These are phyloP conservation scores for Volucella inanis DNA, from an alignment of 2,888 invertebrate genomes.

Conservation along the genomic window DNA sequence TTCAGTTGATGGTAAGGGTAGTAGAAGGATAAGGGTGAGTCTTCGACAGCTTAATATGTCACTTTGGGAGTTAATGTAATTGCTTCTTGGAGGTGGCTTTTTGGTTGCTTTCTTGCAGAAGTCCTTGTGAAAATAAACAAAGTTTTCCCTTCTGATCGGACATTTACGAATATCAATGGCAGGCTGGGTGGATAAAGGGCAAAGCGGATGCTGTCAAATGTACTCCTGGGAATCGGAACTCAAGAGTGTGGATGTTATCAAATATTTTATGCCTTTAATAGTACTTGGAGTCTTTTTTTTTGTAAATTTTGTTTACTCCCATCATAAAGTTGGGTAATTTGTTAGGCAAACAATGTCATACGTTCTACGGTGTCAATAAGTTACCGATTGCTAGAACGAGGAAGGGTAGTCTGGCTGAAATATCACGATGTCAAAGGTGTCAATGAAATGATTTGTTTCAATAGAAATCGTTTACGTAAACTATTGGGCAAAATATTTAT, in stretches of 20 bases:
- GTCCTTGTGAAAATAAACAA: slow-evolving; percentile 30
- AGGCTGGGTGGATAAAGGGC: neutral
- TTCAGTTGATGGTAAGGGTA: neutral
- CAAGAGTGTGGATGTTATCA: slow-evolving; percentile 33
- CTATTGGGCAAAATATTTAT: too few species aligned
- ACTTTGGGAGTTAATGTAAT: slow-evolving; percentile 54
- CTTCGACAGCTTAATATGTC: slow-evolving; percentile 56
- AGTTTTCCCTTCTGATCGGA: neutral
- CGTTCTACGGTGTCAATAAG: slow-evolving; percentile 33
- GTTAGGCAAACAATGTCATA: slow-evolving; percentile 34
- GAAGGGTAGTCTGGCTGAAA: neutral
- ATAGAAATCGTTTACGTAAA: neutral
- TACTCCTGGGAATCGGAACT: slow-evolving; percentile 11
- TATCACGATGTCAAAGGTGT: neutral
- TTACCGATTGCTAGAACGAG: slow-evolving; percentile 11
- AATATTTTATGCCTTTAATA: slow-evolving; percentile 43
- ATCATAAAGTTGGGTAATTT: slow-evolving; percentile 32
- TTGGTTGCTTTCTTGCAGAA: slow-evolving; percentile 2
- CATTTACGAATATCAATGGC: slow-evolving; percentile 26
- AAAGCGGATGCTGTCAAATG: neutral
- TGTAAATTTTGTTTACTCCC: slow-evolving; percentile 12
- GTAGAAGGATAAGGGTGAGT: neutral
- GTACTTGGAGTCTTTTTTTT: neutral
- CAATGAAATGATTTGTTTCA: neutral
- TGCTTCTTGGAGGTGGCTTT: slow-evolving; percentile 33